Percentiles rank a stretch among this genome's conserved stretches.
These are phyloP conservation scores for Diploscapter pachys DNA, from an alignment of 1,140 invertebrate species.

Conservation along the genomic window DNA sequence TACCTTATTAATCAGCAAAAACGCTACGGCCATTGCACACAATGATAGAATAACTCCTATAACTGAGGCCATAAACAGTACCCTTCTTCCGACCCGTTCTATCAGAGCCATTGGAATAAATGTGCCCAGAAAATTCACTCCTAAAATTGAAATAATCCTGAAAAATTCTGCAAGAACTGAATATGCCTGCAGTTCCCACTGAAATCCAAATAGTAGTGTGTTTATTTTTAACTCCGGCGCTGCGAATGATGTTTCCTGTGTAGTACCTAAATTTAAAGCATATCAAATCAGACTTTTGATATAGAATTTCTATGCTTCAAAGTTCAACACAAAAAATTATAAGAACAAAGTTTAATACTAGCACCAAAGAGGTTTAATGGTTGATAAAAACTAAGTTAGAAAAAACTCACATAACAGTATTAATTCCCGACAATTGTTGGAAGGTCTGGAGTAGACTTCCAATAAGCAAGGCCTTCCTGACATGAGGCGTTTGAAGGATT, in stretches of 20 bases:
- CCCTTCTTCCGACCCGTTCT: constrained; percentile 60
- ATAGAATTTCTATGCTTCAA: neutral
- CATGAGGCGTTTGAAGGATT: constrained; percentile 59
- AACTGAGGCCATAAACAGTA: constrained; percentile 64
- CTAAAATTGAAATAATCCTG: constrained; percentile 10
- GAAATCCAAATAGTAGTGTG: constrained; percentile 68
- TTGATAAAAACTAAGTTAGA: too few species aligned
- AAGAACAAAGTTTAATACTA: too few species aligned
- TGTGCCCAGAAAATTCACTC: constrained; percentile 66
- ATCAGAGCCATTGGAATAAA: constrained; percentile 63
- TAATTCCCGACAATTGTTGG: constrained; percentile 69
- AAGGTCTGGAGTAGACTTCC: constrained; percentile 67
- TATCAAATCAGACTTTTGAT: neutral
- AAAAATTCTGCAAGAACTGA: neutral
- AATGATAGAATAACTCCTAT: constrained; percentile 59
- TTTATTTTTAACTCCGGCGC: constrained; percentile 66
- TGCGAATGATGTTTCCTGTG: constrained; percentile 68
- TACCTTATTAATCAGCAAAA: constrained; percentile 45
- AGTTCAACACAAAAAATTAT: too few species aligned
- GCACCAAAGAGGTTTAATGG: too few species aligned
- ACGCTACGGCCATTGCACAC: constrained; percentile 40
- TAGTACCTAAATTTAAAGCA: constrained; percentile 64
- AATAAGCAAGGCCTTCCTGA: constrained; percentile 65
- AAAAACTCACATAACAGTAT: constrained; percentile 67
- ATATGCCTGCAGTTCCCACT: constrained; percentile 61